Base-by-base conservation (phyloP, 2,888 invertebrate genomes). In the Craniophora ligustri region DNA sequence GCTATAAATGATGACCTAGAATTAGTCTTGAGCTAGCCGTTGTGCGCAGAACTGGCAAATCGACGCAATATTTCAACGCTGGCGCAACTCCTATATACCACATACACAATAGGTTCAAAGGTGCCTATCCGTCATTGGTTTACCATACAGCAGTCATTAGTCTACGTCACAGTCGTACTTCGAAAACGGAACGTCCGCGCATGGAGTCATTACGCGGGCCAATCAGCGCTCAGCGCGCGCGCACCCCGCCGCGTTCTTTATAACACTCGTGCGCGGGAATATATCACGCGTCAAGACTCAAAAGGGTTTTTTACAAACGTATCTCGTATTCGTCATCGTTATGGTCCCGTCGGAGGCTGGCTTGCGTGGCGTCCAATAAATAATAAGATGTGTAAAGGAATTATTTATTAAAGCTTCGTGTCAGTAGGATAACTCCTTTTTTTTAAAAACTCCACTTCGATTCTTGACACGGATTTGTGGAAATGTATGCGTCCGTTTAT, bases 251-350 rank as follows among this genome's bases (percentile, higher is more conserved):
- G 91, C 75, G 92, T 89, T 83, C 86, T 91, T 92, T 91, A 92
- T 90, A 84, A 79, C 84, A 81, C 85, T 84, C 86, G 72, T 74
- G 85, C 87, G 81, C 87, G 71, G 77, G 85, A 82, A 92, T 92
- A 92, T 91, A 90, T 93, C 91, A 90, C 86, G 78, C 87, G 91
- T 91, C 91, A 88, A 80, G 75, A 75, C 84, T 82, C 82, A 83
- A 88, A 91, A 87, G 86, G 84, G 82, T 85, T 87, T 86, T 87
- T 88, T 87, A 89, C 87, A 85, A 87, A 88, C 88, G 85, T 87
- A 91, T 91, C 91, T 89, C 83, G 82, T 89, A 92, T 93, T 91
- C 92, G 92, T 93, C 92, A 92, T 92, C 92, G 92, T 92, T 92
- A 88, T 71, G 77, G 69, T 67, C 74, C 72, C 71, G 75, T 76